phyloP scores from a whole-genome alignment of 2,797 vertebrate species.

The Cyclopterus lumpus region DNA sequence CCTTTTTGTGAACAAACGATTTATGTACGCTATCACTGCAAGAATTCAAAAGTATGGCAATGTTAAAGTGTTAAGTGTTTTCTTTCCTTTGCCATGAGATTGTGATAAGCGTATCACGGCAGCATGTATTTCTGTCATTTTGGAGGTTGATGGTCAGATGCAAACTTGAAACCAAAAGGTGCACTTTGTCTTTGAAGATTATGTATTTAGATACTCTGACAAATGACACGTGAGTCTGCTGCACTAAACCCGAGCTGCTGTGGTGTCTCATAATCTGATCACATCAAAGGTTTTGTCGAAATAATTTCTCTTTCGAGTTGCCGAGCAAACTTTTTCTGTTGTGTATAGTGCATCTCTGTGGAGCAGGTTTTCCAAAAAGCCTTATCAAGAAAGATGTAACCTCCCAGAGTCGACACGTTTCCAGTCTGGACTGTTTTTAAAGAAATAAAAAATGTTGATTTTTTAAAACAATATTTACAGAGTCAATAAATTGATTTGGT shows the following conservation, averaged over 20 bases:
- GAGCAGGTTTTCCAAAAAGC: conserved; percentile 36
- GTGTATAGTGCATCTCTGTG: conserved; percentile 31
- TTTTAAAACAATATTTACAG: conserved; percentile 25
- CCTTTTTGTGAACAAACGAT: conserved; percentile 78
- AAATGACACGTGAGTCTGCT: conserved; percentile 36
- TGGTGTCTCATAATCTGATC: conserved; percentile 28
- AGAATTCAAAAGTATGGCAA: conserved; percentile 43
- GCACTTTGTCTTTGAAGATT: conserved; percentile 68
- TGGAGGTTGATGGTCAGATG: conserved; percentile 46
- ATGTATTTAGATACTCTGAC: conserved; percentile 14
- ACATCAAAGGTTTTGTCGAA: conserved; percentile 11
- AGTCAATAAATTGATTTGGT: conserved; percentile 23
- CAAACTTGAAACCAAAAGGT: conserved; percentile 73
- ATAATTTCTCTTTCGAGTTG: conserved; percentile 5
- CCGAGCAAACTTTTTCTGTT: conserved; percentile 4
- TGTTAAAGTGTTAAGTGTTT: conserved; percentile 29
- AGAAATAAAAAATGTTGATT: conserved; percentile 13
- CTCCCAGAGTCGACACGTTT: conserved; percentile 22
- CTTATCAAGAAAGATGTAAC: conserved; percentile 37
- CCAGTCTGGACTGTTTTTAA: background rate
- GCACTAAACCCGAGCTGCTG: conserved; percentile 54
- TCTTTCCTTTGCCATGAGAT: conserved; percentile 44
- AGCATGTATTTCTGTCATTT: conserved; percentile 45
- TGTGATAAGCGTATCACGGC: conserved; percentile 41
- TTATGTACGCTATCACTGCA: conserved; percentile 67